Base-by-base conservation (phyloP, 2,113 vertebrate genomes). In the Caretta caretta region DNA sequence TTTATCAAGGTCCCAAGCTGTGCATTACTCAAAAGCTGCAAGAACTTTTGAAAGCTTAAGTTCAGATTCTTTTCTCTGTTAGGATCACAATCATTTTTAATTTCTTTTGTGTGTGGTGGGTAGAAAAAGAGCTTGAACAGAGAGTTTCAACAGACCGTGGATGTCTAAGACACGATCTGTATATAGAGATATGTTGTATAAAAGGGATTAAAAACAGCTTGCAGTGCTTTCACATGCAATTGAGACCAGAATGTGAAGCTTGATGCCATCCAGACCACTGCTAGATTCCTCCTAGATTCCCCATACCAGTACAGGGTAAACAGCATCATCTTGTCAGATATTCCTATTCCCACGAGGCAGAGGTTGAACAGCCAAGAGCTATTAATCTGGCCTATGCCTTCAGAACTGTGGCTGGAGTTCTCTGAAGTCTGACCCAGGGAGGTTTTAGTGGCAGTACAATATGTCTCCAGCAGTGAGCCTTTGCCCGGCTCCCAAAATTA, bases 281-380 rank as follows among this genome's bases (percentile, higher is more conserved):
- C 46, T 85, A 57, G 79, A 85, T 87, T 87, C 75, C 53, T 90
- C 49, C 53, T 81, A 57, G 88, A 94, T 49, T 93, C 84, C 81
- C 24, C 69, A 12, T 76, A 62, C 42, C 75, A 90, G 56, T 48
- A 88, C 86, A 62, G 56, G 7, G 31, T 42, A 91, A 93, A 80
- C 56, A 95, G 25, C 24, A 38, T 93, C 83, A 93, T 93, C 75
- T 53, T 83, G 38, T 90, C 92, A 90, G 75, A 86, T 50, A 48
- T 59, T 93, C 29, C 49, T 88, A 35, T 25, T 93, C 20, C 35
- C 38, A 19, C 35, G 24, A 48, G 76, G 53, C 80, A 85, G 14
- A 49, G 46, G 35, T 53, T 78, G 80, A 86, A 9, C 82, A 90
- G 5, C 14, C 57, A 93, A 25, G 8, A 59, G 0, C 42, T 80